These are phyloP conservation scores for Botrylloides violaceus DNA, from an alignment of 23 tunicate species.

Conservation along the genomic window DNA sequence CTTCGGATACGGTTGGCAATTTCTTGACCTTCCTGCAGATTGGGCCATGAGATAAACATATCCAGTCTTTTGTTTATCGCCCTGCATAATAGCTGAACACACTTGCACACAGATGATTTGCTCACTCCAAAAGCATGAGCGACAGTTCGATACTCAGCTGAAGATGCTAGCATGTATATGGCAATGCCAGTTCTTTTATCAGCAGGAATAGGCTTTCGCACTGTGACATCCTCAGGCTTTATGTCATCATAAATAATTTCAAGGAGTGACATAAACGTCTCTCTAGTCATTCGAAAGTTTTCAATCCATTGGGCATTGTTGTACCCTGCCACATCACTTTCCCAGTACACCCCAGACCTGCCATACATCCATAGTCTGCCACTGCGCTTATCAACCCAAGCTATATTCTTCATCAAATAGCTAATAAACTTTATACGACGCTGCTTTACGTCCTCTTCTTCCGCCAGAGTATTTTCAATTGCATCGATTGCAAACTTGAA, in stretches of 20 bases:
- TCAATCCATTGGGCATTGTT: conserved; percentile 21
- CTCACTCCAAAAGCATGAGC: conserved; percentile 26
- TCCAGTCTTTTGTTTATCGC: conserved; percentile 16
- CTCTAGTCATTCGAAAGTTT: conserved; percentile 24
- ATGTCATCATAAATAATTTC: conserved; percentile 10
- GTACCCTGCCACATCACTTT: neutral
- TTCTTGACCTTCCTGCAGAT: neutral
- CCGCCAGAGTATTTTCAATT: too few relatives aligned
- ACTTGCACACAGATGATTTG: conserved; percentile 25
- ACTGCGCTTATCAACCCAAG: too few relatives aligned
- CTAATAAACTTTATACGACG: too few relatives aligned
- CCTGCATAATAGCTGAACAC: conserved; percentile 9
- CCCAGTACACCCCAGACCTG: conserved; percentile 12
- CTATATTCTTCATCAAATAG: too few relatives aligned
- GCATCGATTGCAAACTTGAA: too few relatives aligned
- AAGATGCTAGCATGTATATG: conserved; percentile 22
- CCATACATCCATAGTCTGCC: neutral
- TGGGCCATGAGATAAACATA: conserved; percentile 18
- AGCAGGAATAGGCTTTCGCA: conserved; percentile 26
- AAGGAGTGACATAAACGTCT: conserved; percentile 4
- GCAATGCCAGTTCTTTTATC: conserved; percentile 31
- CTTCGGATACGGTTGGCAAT: conserved; percentile 14
- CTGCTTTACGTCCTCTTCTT: too few relatives aligned
- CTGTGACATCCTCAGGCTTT: conserved; percentile 25
- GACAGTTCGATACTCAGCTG: conserved; percentile 23